These are phyloP conservation scores for Trachelus tabidus DNA, from an alignment of 2,888 invertebrate species.

Conservation along the genomic window DNA sequence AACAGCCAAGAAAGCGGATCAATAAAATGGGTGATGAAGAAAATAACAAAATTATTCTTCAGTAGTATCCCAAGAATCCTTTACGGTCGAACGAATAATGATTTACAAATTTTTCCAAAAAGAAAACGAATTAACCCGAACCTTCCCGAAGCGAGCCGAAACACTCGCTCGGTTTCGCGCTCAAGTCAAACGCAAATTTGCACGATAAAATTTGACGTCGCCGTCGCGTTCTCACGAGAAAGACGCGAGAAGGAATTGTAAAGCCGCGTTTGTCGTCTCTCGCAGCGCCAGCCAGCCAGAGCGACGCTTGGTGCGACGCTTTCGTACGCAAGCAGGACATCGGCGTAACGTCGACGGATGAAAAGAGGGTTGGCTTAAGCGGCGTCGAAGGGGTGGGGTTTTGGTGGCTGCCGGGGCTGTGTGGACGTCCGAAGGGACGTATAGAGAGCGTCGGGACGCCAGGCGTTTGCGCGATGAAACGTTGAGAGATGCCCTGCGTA, in stretches of 20 bases:
- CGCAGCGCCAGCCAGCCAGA: conserved; percentile 6
- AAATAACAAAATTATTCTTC: background rate
- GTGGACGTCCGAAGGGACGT: conserved; percentile 22
- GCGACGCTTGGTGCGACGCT: background rate
- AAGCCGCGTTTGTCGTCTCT: conserved; percentile 2
- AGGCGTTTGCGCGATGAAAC: conserved; percentile 46
- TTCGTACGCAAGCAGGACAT: background rate
- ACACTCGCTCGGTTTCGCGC: background rate
- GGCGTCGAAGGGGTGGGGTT: conserved; percentile 29
- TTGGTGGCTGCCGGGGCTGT: conserved; percentile 25
- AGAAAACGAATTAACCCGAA: background rate
- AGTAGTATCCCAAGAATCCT: background rate
- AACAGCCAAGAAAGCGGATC: background rate
- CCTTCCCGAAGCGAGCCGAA: background rate
- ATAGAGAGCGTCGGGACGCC: conserved; percentile 44
- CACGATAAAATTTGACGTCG: background rate
- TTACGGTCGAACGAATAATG: background rate
- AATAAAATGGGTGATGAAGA: background rate
- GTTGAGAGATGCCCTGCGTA: background rate
- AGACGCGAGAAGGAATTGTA: background rate
- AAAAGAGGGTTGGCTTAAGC: conserved; percentile 43
- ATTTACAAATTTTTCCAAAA: background rate
- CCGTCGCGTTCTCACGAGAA: background rate
- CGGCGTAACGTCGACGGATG: conserved; percentile 44
- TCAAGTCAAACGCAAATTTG: background rate